Conservation (phyloP, 1,140 invertebrate species). For the Drosophila ercepeae region DNA sequence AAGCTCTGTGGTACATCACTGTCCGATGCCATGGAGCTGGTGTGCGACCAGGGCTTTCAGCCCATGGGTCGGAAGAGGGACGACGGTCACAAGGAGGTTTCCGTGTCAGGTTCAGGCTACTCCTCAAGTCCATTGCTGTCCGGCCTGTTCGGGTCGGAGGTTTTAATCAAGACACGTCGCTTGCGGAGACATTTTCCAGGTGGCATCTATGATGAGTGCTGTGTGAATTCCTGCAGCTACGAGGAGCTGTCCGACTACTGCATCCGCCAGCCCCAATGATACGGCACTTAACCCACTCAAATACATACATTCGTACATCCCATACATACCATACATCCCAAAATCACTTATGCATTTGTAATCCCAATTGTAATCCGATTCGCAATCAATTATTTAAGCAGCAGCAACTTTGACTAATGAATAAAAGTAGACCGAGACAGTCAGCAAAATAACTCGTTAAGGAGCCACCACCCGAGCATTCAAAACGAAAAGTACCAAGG, state of each 20-base stretch:
- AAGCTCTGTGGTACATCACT: conserved; percentile 61
- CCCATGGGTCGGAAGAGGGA: conserved; percentile 18
- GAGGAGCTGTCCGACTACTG: conserved; percentile 61
- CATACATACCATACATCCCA: background rate
- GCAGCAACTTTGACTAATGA: conserved; percentile 77
- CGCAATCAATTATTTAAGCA: conserved; percentile 77
- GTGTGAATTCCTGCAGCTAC: conserved; percentile 54
- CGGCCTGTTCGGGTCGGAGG: conserved; percentile 50
- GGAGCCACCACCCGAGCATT: background rate
- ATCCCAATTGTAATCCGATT: conserved; percentile 53
- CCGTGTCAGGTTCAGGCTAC: conserved; percentile 7
- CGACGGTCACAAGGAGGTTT: background rate
- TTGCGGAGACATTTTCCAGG: conserved; percentile 32
- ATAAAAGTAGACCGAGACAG: conserved; percentile 65
- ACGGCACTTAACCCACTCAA: conserved; percentile 8
- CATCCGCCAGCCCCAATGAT: conserved; percentile 14
- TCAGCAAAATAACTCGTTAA: background rate
- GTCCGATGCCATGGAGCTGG: conserved; percentile 58
- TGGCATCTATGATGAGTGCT: conserved; percentile 69
- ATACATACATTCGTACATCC: conserved; percentile 9
- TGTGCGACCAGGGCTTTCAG: conserved; percentile 60
- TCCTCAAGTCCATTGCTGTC: conserved; percentile 50
- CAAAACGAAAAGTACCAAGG: conserved; percentile 52
- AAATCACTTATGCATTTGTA: conserved; percentile 31
- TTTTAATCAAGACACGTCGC: conserved; percentile 60